A percentile compares a stretch with the other conserved stretches of the same genome.
Evolutionary conservation across 2,797 vertebrate species (phyloP).

Genomic region (Characodon lateralis): DNA sequence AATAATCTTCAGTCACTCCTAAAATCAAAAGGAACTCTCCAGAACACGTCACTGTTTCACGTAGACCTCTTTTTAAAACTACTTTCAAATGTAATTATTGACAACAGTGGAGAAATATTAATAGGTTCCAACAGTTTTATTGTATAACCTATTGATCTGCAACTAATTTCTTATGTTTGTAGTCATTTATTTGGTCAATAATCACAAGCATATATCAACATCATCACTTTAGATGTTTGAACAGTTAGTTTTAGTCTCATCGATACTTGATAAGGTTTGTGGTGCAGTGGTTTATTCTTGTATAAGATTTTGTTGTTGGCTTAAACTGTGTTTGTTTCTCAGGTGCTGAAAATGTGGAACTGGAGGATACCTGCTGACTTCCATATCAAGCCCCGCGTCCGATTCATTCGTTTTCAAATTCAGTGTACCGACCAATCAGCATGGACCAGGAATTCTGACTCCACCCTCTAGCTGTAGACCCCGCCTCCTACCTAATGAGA

Average conservation of each 20-base stretch:
- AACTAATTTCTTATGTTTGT: neutral
- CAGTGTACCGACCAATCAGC: constrained; percentile 78
- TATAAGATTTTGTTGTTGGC: neutral
- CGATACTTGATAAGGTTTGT: neutral
- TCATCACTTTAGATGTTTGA: neutral
- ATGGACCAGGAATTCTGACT: constrained; percentile 65
- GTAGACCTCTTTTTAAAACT: neutral
- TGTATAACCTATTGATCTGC: neutral
- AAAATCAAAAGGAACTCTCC: neutral
- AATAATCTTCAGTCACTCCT: neutral
- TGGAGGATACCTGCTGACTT: constrained; percentile 89
- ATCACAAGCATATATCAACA: no score
- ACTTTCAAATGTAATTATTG: neutral
- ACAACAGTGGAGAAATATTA: neutral
- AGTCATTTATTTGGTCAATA: neutral
- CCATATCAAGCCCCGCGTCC: constrained; percentile 80
- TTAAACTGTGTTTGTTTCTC: constrained; percentile 20
- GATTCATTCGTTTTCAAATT: constrained; percentile 80
- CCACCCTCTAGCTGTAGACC: constrained; percentile 69
- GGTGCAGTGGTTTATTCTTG: neutral
- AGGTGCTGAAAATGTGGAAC: constrained; percentile 88
- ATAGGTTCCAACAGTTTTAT: neutral
- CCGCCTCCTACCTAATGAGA: constrained; percentile 36
- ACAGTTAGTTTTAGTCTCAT: neutral
- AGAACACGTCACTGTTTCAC: neutral